Evolutionary conservation across 2,113 vertebrate species (phyloP).

Genomic region (Herpetotheres cachinnans): DNA sequence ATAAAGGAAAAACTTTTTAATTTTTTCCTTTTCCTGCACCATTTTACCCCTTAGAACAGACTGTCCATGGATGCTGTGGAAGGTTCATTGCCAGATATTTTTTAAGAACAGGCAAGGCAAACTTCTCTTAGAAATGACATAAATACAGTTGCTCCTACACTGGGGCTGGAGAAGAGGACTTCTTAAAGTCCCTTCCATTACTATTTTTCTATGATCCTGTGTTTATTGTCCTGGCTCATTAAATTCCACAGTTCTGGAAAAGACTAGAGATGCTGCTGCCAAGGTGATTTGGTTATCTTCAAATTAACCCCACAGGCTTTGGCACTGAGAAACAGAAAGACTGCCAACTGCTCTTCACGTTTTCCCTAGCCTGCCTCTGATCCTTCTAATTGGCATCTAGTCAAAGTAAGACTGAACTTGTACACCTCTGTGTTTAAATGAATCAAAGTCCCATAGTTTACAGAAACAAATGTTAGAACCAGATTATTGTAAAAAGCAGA

Average conservation of each 20-base stretch:
- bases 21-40: background rate
- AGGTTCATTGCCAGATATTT: background rate
- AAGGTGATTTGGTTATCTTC: slow-evolving; percentile 29
- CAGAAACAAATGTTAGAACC: background rate
- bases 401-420: slow-evolving; percentile 61
- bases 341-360: slow-evolving; percentile 52
- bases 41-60: background rate
- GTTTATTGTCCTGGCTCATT: slow-evolving; percentile 15
- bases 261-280: background rate
- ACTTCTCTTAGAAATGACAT: background rate
- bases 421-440: slow-evolving; percentile 26
- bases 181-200: slow-evolving; percentile 5
- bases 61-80: background rate
- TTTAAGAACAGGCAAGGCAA: background rate
- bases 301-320: slow-evolving; percentile 39
- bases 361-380: slow-evolving; percentile 64
- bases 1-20: background rate
- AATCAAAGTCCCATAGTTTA: slow-evolving; percentile 34
- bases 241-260: slow-evolving; percentile 16
- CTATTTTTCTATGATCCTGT: slow-evolving; percentile 22
- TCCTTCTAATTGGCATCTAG: slow-evolving; percentile 58
- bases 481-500: slow-evolving; percentile 2
- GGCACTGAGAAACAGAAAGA: slow-evolving; percentile 33
- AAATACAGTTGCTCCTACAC: background rate
- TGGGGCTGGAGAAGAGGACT: background rate